These are phyloP conservation scores for Stigmatopora argus DNA, from an alignment of 2,113 vertebrate genomes.

Conservation along the genomic window DNA sequence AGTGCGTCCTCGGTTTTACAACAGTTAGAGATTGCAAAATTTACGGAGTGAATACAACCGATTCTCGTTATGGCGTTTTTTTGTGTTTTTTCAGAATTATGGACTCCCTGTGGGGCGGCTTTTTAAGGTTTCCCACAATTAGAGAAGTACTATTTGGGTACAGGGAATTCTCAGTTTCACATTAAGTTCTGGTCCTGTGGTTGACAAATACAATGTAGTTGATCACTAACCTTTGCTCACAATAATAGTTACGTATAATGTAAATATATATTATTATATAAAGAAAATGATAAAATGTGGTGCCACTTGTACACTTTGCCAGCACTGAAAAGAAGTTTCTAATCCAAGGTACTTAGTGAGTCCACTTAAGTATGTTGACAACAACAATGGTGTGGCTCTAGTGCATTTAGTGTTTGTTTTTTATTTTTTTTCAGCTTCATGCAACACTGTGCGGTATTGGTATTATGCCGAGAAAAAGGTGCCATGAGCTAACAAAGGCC, in stretches of 20 bases:
- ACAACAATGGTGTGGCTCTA: too few species aligned
- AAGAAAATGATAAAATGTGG: not conserved
- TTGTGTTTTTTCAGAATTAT: too few species aligned
- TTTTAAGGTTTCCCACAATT: not conserved
- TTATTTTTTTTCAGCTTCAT: not conserved
- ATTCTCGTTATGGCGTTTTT: too few species aligned
- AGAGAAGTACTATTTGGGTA: not conserved
- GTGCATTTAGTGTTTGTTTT: too few species aligned
- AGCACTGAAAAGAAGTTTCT: not conserved
- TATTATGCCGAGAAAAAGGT: not conserved
- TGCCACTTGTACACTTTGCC: not conserved
- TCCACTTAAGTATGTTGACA: too few species aligned
- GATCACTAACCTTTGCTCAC: not conserved
- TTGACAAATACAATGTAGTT: not conserved
- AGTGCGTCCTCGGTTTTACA: too few species aligned
- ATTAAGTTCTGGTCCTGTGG: not conserved
- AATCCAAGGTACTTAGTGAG: too few species aligned
- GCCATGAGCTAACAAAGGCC: not conserved
- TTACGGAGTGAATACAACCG: too few species aligned
- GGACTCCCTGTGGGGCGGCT: too few species aligned
- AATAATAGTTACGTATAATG: not conserved
- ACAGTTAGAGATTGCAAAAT: too few species aligned
- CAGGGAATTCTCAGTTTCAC: not conserved
- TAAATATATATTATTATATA: not conserved
- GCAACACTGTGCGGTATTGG: not conserved